These are phyloP conservation scores for Acestrorhynchus altus DNA, from an alignment of 2,797 vertebrate genomes.

Conservation along the genomic window DNA sequence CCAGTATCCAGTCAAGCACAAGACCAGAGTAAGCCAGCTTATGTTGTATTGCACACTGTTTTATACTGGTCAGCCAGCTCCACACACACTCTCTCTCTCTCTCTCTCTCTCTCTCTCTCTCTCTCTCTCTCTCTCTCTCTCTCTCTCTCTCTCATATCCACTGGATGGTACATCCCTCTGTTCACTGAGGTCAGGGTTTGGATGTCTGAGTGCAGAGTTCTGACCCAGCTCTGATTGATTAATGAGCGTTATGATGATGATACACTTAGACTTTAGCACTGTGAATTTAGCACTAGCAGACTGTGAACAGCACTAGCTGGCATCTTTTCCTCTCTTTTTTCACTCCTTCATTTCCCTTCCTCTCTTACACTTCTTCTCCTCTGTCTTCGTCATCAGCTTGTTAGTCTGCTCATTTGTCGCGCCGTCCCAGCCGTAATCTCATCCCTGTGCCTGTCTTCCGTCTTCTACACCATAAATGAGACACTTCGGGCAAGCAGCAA, in stretches of 20 bases:
- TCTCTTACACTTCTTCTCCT: not conserved
- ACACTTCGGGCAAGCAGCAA: too few species aligned
- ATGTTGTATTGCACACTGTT: too few species aligned
- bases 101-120: not conserved
- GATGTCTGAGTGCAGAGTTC: not conserved
- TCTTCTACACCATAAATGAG: not conserved
- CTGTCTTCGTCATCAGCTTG: not conserved
- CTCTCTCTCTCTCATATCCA: not conserved
- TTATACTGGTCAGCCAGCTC: too few species aligned
- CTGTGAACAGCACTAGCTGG: not conserved
- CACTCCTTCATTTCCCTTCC: slow-evolving; percentile 23
- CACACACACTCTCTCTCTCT: not conserved
- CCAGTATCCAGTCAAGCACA: too few species aligned
- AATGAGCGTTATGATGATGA: not conserved
- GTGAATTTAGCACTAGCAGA: not conserved
- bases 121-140: not conserved
- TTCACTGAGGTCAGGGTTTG: not conserved
- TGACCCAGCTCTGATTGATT: not conserved
- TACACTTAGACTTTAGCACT: not conserved
- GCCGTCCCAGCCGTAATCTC: too few species aligned
- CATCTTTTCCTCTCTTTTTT: not conserved
- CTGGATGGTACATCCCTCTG: too few species aligned
- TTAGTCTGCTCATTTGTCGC: too few species aligned
- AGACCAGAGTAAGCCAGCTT: too few species aligned
- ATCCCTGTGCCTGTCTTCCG: not conserved